These are phyloP conservation scores for Ctenodactylus gundi DNA, from an alignment of 2,113 vertebrate genomes.

Conservation along the genomic window DNA sequence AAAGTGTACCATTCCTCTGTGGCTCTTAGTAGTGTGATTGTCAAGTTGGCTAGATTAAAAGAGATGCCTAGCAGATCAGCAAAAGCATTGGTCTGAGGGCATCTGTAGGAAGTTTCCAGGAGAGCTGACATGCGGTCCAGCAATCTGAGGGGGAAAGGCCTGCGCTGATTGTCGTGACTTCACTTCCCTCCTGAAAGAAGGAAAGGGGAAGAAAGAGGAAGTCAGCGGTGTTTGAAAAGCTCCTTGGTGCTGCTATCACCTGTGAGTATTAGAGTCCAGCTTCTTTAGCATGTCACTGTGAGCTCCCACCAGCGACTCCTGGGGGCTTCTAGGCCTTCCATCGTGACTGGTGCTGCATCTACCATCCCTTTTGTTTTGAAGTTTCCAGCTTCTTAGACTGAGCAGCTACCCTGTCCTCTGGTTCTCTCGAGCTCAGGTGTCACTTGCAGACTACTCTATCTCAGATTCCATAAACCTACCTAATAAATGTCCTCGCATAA, in stretches of 20 bases:
- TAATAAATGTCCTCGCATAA: not conserved
- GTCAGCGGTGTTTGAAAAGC: not conserved
- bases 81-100: not conserved
- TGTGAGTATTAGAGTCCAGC: not conserved
- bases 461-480: not conserved
- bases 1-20: not conserved
- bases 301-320: not conserved
- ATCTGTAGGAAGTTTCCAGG: not conserved
- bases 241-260: not conserved
- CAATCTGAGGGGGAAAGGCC: not conserved
- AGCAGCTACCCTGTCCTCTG: not conserved
- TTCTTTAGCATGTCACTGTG: not conserved
- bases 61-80: not conserved
- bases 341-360: no score
- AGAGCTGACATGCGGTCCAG: not conserved
- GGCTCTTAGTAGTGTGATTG: not conserved
- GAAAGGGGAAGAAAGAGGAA: not conserved
- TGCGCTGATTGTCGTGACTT: not conserved
- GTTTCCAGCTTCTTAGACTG: not conserved
- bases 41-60: not conserved
- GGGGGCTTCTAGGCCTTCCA: not conserved
- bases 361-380: not conserved
- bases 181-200: no score
- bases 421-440: not conserved
- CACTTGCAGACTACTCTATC: not conserved